Base-by-base conservation (phyloP, 2,113 vertebrate species). In the Lophochroa leadbeateri region DNA sequence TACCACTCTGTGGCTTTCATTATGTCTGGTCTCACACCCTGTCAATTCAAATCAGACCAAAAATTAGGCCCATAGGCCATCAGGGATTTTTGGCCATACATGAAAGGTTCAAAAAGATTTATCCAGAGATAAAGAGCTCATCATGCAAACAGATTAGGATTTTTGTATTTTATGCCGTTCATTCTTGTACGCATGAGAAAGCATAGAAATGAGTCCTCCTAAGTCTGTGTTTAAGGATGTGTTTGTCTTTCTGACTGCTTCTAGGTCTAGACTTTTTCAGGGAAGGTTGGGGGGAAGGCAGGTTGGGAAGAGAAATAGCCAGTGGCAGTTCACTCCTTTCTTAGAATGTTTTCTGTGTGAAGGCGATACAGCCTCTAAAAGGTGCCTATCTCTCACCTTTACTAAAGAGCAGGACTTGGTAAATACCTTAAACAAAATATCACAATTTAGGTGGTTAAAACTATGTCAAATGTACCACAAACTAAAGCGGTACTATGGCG, bases 11-110 rank as follows among this genome's bases (percentile, higher is more conserved):
- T 63, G 35, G 50, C 55, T 88, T 74, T 78, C 50, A 7, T 61
- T 92, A 58, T 41, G 35, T 47, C 76, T 90, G 63, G 67, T 91
- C 74, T 91, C 70, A 95, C 35, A 76, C 23, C 19, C 47, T 63
- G 46, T 58, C 39, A 47, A 58, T 46, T 80, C 58, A 67, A 67
- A 67, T 90, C 41, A 79, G 75, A 79, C 11, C n/a, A 29, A 82
- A 91, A 91, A 49, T 77, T 78, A 88, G 44, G 74, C 47, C 18
- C 47, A 27, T 4, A 79, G 27, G 53, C 49, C 65, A 79, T 4
- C 0, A 79, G 61, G 46, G 35, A 75, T 43, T 46, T 43, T 53
- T 70, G 9, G 17, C 23, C 0, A 10, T 46, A 29, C 53, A 74
- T 19, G 69, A 70, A 77, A 78, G 9, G 8, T 71, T 58, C 50